Percentiles rank a stretch among this genome's conserved stretches.
Evolutionary conservation across 2,797 vertebrate genomes (phyloP).

Genomic region (Gymnopithys bicolor): DNA sequence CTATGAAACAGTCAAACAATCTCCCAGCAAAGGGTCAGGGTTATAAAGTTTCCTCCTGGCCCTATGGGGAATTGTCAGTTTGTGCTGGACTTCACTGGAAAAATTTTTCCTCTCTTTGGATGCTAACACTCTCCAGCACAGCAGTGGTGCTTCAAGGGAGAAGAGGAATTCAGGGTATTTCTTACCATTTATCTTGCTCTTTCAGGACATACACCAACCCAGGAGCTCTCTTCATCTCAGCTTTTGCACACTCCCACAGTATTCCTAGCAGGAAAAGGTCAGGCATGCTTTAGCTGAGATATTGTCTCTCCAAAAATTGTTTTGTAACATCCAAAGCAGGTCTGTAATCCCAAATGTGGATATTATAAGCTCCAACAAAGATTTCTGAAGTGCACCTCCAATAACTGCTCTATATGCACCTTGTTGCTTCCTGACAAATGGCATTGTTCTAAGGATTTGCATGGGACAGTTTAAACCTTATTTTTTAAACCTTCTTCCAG

Average conservation of each 20-base stretch:
- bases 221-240: background rate
- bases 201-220: background rate
- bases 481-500: background rate
- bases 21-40: background rate
- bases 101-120: background rate
- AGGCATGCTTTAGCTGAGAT: background rate
- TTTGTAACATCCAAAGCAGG: background rate
- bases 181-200: background rate
- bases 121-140: background rate
- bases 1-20: background rate
- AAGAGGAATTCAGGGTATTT: background rate
- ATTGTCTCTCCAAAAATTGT: background rate
- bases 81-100: background rate
- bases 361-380: background rate
- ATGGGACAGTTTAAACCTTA: background rate
- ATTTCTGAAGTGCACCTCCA: background rate
- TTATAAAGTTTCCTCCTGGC: fast-evolving
- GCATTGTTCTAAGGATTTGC: background rate
- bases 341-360: background rate
- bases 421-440: background rate
- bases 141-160: background rate
- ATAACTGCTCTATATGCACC: background rate
- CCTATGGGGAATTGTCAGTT: background rate
- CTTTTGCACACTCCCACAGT: background rate
- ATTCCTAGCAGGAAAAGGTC: background rate